Conservation (phyloP, 2,888 invertebrate genomes). For the Shargacucullia verbasci region DNA sequence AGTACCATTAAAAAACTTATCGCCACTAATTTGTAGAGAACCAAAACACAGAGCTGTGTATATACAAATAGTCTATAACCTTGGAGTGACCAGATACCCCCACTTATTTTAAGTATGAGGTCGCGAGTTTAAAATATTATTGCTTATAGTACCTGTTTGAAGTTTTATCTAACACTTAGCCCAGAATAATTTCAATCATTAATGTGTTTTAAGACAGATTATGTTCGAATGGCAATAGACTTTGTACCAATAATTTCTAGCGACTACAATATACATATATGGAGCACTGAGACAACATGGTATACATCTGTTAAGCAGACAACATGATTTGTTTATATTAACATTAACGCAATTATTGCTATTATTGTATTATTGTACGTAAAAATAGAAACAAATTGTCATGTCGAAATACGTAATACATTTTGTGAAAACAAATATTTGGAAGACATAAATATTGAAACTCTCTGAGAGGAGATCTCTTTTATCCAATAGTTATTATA, state of each 20-base stretch:
- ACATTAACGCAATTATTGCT: not conserved
- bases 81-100: constrained; percentile 18
- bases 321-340: not conserved
- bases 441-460: constrained; percentile 41
- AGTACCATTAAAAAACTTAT: constrained; percentile 11
- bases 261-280: not conserved
- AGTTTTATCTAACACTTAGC: constrained; percentile 28
- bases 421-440: constrained; percentile 22
- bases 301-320: not conserved
- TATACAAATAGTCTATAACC: constrained; percentile 21
- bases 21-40: constrained; percentile 21
- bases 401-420: constrained; percentile 2
- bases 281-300: not conserved
- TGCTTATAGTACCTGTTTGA: constrained; percentile 33
- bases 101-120: constrained; percentile 36
- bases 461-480: not conserved
- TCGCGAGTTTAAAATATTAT: constrained; percentile 31
- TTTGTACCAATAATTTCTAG: constrained; percentile 4
- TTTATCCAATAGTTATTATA: too few relatives aligned
- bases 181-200: constrained; percentile 18
- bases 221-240: constrained; percentile 9
- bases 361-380: too few relatives aligned
- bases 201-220: constrained; percentile 16
- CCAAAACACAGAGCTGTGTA: constrained; percentile 23
- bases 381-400: not conserved